Percentiles rank a stretch among this genome's conserved stretches.
phyloP scores from a whole-genome alignment of 1,140 invertebrate genomes.

The Aphelinus atriplicis region DNA sequence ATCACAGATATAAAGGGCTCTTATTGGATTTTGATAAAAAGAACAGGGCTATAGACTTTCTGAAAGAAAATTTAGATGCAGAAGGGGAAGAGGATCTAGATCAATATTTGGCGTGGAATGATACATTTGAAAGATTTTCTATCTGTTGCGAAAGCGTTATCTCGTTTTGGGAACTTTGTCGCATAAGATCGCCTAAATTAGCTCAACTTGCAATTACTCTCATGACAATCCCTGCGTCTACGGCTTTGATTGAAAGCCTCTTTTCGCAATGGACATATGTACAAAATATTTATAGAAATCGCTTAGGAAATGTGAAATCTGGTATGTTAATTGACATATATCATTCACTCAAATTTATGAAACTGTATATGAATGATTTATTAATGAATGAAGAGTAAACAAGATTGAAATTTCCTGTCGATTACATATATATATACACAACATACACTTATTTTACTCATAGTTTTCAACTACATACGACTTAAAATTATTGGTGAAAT shows the following conservation, averaged over 20 bases:
- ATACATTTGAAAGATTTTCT: not conserved
- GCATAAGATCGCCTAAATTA: not conserved
- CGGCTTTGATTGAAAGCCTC: not conserved
- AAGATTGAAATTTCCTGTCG: too few relatives aligned
- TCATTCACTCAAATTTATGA: not conserved
- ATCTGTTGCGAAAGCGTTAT: not conserved
- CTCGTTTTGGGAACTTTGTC: not conserved
- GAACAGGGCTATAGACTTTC: not conserved
- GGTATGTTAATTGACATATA: not conserved
- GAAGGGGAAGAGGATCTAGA: not conserved
- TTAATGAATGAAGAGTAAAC: too few relatives aligned
- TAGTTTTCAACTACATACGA: too few relatives aligned
- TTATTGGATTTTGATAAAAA: not conserved
- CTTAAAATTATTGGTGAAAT: too few relatives aligned
- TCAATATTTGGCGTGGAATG: not conserved
- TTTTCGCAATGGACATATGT: not conserved
- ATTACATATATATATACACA: too few relatives aligned
- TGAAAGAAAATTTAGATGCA: not conserved
- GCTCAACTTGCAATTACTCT: not conserved
- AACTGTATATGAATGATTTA: too few relatives aligned
- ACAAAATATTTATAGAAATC: not conserved
- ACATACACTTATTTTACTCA: too few relatives aligned
- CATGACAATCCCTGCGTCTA: not conserved
- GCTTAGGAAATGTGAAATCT: slow-evolving; percentile 7
- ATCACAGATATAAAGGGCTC: slow-evolving; percentile 9